A percentile compares a stretch with the other conserved stretches of the same genome.
phyloP scores from a whole-genome alignment of 2,113 vertebrate species.

The Prionailurus bengalensis region DNA sequence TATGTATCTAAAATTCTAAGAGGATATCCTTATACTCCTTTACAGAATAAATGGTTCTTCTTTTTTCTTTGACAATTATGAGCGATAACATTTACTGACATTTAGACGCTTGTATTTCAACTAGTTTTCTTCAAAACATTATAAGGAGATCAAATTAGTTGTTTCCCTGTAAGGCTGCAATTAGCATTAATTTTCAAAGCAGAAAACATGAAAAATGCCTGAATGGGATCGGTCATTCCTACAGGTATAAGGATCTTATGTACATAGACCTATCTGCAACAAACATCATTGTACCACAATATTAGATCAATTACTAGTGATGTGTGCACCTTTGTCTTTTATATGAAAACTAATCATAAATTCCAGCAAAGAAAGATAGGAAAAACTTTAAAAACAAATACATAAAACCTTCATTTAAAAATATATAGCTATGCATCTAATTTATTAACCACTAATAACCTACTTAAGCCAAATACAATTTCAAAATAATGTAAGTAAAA shows the following conservation, averaged over 20 bases:
- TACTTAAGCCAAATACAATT: not conserved
- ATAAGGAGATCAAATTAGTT: slow-evolving; percentile 45
- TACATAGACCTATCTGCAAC: not conserved
- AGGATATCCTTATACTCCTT: not conserved
- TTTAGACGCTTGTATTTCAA: slow-evolving; percentile 49
- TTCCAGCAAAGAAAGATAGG: not conserved
- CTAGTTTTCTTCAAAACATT: slow-evolving; percentile 34
- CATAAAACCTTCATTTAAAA: not conserved
- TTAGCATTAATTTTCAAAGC: slow-evolving; percentile 48
- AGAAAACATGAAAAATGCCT: not conserved
- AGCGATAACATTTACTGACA: slow-evolving; percentile 44
- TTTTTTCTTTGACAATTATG: not conserved
- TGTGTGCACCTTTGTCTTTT: not conserved
- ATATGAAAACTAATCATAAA: not conserved
- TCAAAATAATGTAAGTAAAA: not conserved
- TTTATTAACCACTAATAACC: not conserved
- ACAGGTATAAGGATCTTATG: not conserved
- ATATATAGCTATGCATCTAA: not conserved
- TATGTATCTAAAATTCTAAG: not conserved
- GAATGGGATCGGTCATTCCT: not conserved
- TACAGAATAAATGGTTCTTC: not conserved
- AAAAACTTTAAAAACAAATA: not conserved
- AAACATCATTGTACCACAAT: not conserved
- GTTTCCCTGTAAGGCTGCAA: slow-evolving; percentile 23
- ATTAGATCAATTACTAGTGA: not conserved